Base-by-base conservation (phyloP, 2,797 vertebrate genomes). In the Sternarchorhynchus goeldii region DNA sequence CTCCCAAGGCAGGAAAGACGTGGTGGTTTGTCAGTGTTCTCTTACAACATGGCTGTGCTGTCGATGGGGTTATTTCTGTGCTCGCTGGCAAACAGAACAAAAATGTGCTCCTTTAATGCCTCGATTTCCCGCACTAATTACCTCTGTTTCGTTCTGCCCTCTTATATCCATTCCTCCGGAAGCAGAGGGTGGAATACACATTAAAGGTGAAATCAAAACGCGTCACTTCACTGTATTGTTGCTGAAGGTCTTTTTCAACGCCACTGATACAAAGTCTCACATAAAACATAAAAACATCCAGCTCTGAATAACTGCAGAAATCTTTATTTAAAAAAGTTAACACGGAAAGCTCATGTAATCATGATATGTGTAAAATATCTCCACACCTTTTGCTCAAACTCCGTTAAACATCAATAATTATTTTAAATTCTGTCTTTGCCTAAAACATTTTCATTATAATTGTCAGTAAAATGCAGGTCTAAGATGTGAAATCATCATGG, bases 1-100 rank as follows among this genome's bases (percentile, higher is more conserved):
- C 55, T 77, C 75, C 39, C 73, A 78, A 72, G 78, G 78, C 79
- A 84, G 62, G 82, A 79, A 78, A 83, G 73, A 85, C 83, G 85
- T 71, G 75, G 66, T 73, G 70, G 76, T 76, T 59, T 82, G 76
- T 79, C 63, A 59, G 63, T 76, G 45, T 75, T 41, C 58, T 81
- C 78, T 65, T 53, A 66, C 72, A 72, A 67, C 79, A 71, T 73
- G 53, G 16, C 58, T 57, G 57, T 63, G 69, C 73, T 67, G 58
- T 79, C 64, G 68, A 25, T 59, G 50, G 59, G 65, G 84, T 79
- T 76, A 75, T 83, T 82, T 85, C 66, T 73, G 75, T 31, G 25
- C 53, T 29, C 56, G 31, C 53, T 45, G 58, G n/a, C 55, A 78
- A 66, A 55, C 63, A 58, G 58, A 81, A 59, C 59, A 57, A 74